phyloP scores from a whole-genome alignment of 2,888 invertebrate species.

The Lydus trimaculatus region DNA sequence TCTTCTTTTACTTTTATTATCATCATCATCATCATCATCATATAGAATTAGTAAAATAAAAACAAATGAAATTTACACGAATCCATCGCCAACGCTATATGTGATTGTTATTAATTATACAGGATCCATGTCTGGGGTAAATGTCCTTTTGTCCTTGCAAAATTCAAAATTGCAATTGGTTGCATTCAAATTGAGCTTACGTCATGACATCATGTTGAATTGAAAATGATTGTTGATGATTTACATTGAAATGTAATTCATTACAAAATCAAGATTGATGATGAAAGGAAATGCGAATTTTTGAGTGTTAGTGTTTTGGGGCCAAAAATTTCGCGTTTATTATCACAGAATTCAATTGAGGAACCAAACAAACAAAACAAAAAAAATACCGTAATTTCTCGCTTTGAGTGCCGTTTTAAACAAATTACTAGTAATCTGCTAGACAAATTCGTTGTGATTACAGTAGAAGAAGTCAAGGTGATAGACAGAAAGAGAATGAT shows the following conservation, averaged over 20 bases:
- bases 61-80: not conserved
- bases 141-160: constrained; percentile 61
- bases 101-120: constrained; percentile 45
- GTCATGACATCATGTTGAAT: constrained; percentile 30
- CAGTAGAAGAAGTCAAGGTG: constrained; percentile 51
- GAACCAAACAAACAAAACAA: too few species aligned
- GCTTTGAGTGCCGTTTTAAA: too few species aligned
- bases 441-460: constrained; percentile 45
- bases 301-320: not conserved
- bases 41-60: not conserved
- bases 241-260: constrained; percentile 1
- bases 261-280: not conserved
- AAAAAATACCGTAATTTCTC: too few species aligned
- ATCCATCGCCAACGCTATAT: constrained; percentile 33
- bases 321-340: not conserved
- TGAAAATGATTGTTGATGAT: constrained; percentile 3
- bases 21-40: too few species aligned
- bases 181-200: constrained; percentile 45
- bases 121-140: constrained; percentile 54
- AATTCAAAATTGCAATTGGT: constrained; percentile 45
- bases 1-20: not conserved
- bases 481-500: constrained; percentile 29
- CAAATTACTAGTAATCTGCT: not conserved
- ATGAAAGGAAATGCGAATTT: not conserved
- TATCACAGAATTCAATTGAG: too few species aligned